A percentile compares a stretch with the other conserved stretches of the same genome.
Conservation (phyloP, 30 jellyfish, hydroid and myxozoan genomes). For the Aurelia aurita complex sp. Pacific region DNA sequence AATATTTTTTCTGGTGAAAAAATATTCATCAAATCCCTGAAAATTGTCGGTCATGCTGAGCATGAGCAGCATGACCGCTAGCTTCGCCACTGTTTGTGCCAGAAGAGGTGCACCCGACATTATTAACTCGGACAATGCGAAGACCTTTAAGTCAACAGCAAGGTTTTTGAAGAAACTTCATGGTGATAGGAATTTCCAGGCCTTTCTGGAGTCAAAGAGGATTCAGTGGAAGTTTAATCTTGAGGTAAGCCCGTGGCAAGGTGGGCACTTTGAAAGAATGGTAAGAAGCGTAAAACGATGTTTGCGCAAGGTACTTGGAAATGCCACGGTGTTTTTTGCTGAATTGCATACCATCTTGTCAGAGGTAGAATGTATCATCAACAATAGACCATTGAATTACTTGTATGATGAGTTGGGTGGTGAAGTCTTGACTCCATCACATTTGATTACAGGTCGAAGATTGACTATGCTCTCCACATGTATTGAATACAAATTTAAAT, state of each 20-base stretch:
- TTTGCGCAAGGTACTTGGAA: conserved; percentile 14
- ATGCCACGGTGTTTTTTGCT: conserved; percentile 9
- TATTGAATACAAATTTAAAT: background rate
- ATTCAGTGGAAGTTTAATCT: background rate
- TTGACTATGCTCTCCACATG: background rate
- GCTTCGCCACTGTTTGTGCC: too few relatives aligned
- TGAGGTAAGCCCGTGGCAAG: too few relatives aligned
- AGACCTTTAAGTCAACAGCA: background rate
- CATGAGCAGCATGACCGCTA: too few relatives aligned
- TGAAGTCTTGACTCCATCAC: too few relatives aligned
- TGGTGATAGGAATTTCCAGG: background rate
- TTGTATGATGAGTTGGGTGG: conserved; percentile 6
- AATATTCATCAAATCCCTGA: too few relatives aligned
- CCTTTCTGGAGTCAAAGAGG: background rate
- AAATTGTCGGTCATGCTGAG: too few relatives aligned
- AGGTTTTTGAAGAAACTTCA: conserved; percentile 1
- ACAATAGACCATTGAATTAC: conserved; percentile 19
- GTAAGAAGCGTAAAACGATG: conserved; percentile 7
- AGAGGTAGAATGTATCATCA: conserved; percentile 25
- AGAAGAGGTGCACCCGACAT: too few relatives aligned
- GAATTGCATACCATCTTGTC: conserved; percentile 24
- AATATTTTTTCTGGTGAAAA: too few relatives aligned
- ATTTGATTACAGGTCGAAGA: too few relatives aligned
- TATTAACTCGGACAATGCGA: too few relatives aligned
- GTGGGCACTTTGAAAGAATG: too few relatives aligned